A percentile compares a stretch with the other conserved stretches of the same genome.
Conservation (phyloP, 2,797 vertebrate species). For the Oryzias sinensis region DNA sequence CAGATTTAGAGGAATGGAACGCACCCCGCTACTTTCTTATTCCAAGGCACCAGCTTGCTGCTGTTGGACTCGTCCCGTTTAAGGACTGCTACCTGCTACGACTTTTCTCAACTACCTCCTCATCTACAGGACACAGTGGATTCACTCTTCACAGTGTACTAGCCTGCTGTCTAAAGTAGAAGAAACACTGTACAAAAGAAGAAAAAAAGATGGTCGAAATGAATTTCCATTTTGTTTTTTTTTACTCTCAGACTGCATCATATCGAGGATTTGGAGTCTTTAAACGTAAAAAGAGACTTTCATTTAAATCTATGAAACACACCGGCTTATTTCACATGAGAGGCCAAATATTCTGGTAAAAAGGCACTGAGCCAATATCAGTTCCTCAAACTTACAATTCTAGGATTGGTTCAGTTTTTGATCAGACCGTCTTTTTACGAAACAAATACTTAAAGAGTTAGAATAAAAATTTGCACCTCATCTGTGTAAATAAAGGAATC, state of each 20-base stretch:
- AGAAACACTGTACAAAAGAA: conserved; percentile 67
- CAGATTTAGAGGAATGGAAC: conserved; percentile 61
- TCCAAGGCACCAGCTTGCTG: conserved; percentile 71
- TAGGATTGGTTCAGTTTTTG: too few relatives aligned
- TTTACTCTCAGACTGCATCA: conserved; percentile 30
- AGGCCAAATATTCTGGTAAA: conserved; percentile 9
- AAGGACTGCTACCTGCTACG: conserved; percentile 83
- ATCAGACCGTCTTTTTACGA: too few relatives aligned
- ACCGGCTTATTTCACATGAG: conserved; percentile 2
- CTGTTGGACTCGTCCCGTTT: conserved; percentile 61
- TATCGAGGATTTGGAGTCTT: conserved; percentile 2
- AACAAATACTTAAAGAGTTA: too few relatives aligned
- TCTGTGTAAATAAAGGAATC: too few relatives aligned
- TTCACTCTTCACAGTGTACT: conserved; percentile 94
- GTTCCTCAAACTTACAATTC: background rate
- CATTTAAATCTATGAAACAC: conserved; percentile 15
- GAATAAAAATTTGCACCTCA: too few relatives aligned
- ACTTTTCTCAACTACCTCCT: conserved; percentile 87
- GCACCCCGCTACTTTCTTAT: conserved; percentile 58
- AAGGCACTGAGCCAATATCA: background rate
- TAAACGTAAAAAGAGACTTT: conserved; percentile 34
- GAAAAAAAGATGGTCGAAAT: conserved; percentile 19
- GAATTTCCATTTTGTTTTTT: conserved; percentile 17
- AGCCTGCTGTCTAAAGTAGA: conserved; percentile 87
- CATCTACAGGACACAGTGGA: conserved; percentile 88